These are phyloP conservation scores for Uloborus diversus DNA, from an alignment of 1,140 invertebrate genomes.

Conservation along the genomic window DNA sequence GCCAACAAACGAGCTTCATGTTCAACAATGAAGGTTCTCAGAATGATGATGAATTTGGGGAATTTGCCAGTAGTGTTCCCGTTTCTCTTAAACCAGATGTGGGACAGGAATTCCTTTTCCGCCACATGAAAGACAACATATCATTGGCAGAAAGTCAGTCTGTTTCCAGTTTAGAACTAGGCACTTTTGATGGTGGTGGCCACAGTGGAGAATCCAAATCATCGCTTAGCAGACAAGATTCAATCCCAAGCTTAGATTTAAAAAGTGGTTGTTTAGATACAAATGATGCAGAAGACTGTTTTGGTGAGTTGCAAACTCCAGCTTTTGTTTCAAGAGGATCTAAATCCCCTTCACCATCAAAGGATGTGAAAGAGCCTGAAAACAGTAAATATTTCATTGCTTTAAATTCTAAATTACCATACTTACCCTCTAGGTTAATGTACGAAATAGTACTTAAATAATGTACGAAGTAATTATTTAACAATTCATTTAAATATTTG, in stretches of 20 bases:
- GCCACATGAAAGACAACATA: conserved; percentile 55
- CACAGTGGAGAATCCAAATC: conserved; percentile 58
- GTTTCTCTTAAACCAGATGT: conserved; percentile 43
- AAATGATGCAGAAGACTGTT: conserved; percentile 65
- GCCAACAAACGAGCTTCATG: conserved; percentile 11
- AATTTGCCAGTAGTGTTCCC: conserved; percentile 64
- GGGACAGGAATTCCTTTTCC: conserved; percentile 30
- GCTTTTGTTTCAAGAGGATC: not conserved
- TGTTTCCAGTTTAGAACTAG: conserved; percentile 67
- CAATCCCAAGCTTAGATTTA: conserved; percentile 69
- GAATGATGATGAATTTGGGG: conserved; percentile 71
- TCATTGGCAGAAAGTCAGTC: conserved; percentile 64
- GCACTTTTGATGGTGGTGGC: conserved; percentile 62
- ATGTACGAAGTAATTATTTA: too few species aligned
- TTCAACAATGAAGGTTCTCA: conserved; percentile 50
- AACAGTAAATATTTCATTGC: not conserved
- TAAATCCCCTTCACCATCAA: conserved; percentile 33
- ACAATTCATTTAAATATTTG: too few species aligned
- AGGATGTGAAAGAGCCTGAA: not conserved
- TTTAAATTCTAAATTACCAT: too few species aligned
- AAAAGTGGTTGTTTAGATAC: conserved; percentile 65
- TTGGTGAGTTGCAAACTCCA: conserved; percentile 34
- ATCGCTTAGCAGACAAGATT: conserved; percentile 66
- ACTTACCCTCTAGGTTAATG: too few species aligned
- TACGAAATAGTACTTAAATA: too few species aligned